A percentile compares a stretch with the other conserved stretches of the same genome.
Conservation (phyloP, 2,113 vertebrate species). For the Tychaedon coryphoeus region DNA sequence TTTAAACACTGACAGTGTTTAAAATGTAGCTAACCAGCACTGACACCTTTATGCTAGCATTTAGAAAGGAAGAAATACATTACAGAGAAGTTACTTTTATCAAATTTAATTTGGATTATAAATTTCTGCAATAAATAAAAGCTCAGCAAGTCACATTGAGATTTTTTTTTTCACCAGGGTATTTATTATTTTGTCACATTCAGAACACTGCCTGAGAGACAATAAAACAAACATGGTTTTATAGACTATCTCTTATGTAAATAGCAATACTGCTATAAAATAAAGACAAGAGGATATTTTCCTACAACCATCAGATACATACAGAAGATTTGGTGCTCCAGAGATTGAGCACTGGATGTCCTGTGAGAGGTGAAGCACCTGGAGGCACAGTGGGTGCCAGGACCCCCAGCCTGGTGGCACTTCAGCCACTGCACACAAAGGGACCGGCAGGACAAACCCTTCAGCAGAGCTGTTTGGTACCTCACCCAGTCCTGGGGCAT, state of each 20-base stretch:
- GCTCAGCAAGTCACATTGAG: constrained; percentile 1
- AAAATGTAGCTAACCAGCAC: constrained; percentile 28
- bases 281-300: not conserved
- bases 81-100: constrained; percentile 51
- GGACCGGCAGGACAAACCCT: not conserved
- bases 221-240: not conserved
- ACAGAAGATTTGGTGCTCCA: not conserved
- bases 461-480: not conserved
- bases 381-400: not conserved
- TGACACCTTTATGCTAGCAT: constrained; percentile 23
- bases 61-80: constrained; percentile 7
- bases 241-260: not conserved
- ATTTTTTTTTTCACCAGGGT: not conserved
- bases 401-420: not conserved
- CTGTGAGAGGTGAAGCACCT: not conserved
- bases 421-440: not conserved
- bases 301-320: not conserved
- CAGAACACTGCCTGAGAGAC: constrained; percentile 17
- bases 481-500: not conserved
- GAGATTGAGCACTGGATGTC: accelerated
- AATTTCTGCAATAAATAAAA: constrained; percentile 51
- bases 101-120: constrained; percentile 65
- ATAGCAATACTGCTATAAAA: not conserved
- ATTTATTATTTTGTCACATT: constrained; percentile 8
- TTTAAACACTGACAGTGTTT: not conserved